Evolutionary conservation across 2,113 vertebrate species (phyloP).

Genomic region (Otis tarda): DNA sequence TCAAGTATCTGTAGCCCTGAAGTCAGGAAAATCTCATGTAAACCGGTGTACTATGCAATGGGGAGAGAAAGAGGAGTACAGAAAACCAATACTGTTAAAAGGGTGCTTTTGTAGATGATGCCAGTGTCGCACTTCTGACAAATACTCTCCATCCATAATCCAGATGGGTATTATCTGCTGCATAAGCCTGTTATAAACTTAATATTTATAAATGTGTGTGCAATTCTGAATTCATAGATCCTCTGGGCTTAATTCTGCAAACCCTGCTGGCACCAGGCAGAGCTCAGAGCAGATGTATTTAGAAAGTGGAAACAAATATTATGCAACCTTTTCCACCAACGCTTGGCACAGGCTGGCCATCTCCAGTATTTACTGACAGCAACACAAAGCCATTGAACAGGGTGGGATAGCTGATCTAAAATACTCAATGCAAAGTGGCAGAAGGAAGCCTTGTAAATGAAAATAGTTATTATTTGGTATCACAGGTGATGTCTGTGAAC

Average conservation of each 20-base stretch:
- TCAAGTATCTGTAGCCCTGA: background rate
- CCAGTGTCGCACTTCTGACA: background rate
- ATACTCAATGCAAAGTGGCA: background rate
- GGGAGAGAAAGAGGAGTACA: background rate
- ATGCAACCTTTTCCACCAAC: background rate
- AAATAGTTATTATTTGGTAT: background rate
- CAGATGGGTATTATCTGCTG: background rate
- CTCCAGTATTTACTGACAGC: background rate
- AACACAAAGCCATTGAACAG: background rate
- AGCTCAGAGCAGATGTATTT: background rate
- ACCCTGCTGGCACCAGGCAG: background rate
- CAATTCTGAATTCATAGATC: background rate
- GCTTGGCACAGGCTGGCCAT: background rate
- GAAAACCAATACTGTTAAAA: background rate
- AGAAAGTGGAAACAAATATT: background rate
- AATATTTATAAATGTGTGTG: background rate
- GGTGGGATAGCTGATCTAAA: background rate
- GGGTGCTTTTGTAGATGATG: background rate
- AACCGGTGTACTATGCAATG: background rate
- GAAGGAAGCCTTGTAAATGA: background rate
- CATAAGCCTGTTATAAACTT: background rate
- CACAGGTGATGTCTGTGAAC: background rate
- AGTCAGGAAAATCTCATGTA: background rate
- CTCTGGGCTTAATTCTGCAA: conserved; percentile 9
- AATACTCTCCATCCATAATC: background rate